phyloP scores from a whole-genome alignment of 2,888 invertebrate genomes.

The Orgyia antiqua region DNA sequence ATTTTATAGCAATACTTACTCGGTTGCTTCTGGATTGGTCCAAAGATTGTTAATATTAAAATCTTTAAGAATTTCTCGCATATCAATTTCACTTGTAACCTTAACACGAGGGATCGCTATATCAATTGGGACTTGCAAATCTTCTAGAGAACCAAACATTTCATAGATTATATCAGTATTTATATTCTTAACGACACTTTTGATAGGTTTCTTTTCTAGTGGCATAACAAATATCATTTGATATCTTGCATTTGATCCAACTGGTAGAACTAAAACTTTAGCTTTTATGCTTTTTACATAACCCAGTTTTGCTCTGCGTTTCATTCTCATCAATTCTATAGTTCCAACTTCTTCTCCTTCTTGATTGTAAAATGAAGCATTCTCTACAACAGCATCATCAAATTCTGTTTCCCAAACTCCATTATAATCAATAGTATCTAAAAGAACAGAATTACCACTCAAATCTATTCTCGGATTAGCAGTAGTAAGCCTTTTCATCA shows the following conservation, averaged over 20 bases:
- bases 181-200: background rate
- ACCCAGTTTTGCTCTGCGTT: slow-evolving; percentile 8
- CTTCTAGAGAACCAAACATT: slow-evolving; percentile 5
- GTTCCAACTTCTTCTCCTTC: slow-evolving; percentile 10
- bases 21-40: slow-evolving; percentile 12
- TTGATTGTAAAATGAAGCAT: slow-evolving; percentile 10
- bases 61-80: slow-evolving; percentile 7
- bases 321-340: slow-evolving; percentile 19
- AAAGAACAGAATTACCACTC: slow-evolving; percentile 18
- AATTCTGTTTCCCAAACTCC: slow-evolving; percentile 7
- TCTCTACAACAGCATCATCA: slow-evolving; percentile 9
- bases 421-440: slow-evolving; percentile 14
- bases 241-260: slow-evolving; percentile 9
- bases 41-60: slow-evolving; percentile 12
- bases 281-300: slow-evolving; percentile 9
- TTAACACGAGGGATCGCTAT: slow-evolving; percentile 13
- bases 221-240: slow-evolving; percentile 7
- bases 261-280: slow-evolving; percentile 12
- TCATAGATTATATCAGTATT: slow-evolving; percentile 1
- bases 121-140: slow-evolving; percentile 7
- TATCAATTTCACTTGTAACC: slow-evolving; percentile 8
- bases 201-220: background rate
- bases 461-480: slow-evolving; percentile 8
- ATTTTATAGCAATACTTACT: slow-evolving; percentile 7
- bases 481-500: slow-evolving; percentile 10